Evolutionary conservation across 2,113 vertebrate species (phyloP).

Genomic region (Mustelus asterias): DNA sequence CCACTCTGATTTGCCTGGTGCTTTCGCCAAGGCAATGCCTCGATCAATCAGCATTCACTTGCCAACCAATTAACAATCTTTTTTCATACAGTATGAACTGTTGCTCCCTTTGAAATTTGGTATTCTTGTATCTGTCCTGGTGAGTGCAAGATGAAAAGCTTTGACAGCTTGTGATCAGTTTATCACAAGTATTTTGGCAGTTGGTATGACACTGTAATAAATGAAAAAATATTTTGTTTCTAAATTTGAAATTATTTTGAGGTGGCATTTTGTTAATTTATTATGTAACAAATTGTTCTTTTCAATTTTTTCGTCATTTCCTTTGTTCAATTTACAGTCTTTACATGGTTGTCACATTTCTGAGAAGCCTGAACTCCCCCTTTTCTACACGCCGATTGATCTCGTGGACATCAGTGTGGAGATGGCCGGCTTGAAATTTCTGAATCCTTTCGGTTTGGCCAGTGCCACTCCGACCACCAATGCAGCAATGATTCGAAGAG

Average conservation of each 20-base stretch:
- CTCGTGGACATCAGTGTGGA: slow-evolving; percentile 79
- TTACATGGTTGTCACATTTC: slow-evolving; percentile 59
- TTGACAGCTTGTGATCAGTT: too few relatives aligned
- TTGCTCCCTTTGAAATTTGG: too few relatives aligned
- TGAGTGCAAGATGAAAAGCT: too few relatives aligned
- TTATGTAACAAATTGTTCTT: neutral
- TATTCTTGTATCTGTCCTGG: too few relatives aligned
- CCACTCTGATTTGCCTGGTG: too few relatives aligned
- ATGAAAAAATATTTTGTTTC: neutral
- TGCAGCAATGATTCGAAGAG: slow-evolving; percentile 82
- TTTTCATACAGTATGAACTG: too few relatives aligned
- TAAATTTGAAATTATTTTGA: neutral
- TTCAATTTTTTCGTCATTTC: slow-evolving; percentile 10
- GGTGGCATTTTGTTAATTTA: neutral
- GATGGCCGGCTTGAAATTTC: slow-evolving; percentile 75
- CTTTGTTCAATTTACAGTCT: slow-evolving; percentile 52
- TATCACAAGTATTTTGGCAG: neutral
- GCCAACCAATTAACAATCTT: too few relatives aligned
- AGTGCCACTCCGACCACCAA: slow-evolving; percentile 83
- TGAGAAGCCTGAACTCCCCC: slow-evolving; percentile 62
- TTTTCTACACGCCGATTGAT: slow-evolving; percentile 79
- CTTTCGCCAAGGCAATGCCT: too few relatives aligned
- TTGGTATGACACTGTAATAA: neutral
- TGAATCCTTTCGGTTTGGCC: slow-evolving; percentile 85
- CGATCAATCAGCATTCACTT: too few relatives aligned